Evolutionary conservation across 2,888 invertebrate species (phyloP), one percentile per base, ranked within the genome.

Genomic region (Teleiodes luculella): DNA sequence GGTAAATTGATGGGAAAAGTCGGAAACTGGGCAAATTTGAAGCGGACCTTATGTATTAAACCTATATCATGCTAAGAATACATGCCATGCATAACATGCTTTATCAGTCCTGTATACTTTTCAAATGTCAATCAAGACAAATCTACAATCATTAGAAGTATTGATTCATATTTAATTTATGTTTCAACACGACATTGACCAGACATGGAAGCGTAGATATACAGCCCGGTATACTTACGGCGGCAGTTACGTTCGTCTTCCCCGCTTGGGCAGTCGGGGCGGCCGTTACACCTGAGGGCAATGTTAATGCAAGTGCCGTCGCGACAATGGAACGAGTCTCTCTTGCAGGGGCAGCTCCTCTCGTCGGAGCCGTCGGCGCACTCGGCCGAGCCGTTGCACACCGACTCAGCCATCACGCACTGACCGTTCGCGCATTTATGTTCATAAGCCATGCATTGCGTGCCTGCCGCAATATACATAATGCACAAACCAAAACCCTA

Each of bases 231-330:
- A 35, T 64, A 78, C 79, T 76, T 67, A 78, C 90, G 90, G 66
- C 90, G 90, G 66, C 92, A 92, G 62, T 88, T 86, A 52, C 68
- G 68, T 78, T 94, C 94, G 67, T 94, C 94, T 66, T 92, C 92
- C 56, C 91, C 91, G 70, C 90, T 87, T 24, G 53, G 64, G 78
- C 94, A 94, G 73, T 94, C 92, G 61, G 65, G 70, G 54, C 78
- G 72, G 63, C 91, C 91, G 74, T 95, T 91, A 80, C 96, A 96
- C 66, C 91, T 86, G 62, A 91, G 90, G 48, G 89, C 88, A 63
- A 88, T 81, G 68, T 91, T 88, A 76, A 94, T 90, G 82, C 95
- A 95, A 71, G 91, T 81, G 60, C 93, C 93, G 68, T 93, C 92
- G 66, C 92, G 83, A 77, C 93, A 93, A 50, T 77, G 77, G 73